Conservation (phyloP, 23 tunicate genomes). For the Corella eumyota region DNA sequence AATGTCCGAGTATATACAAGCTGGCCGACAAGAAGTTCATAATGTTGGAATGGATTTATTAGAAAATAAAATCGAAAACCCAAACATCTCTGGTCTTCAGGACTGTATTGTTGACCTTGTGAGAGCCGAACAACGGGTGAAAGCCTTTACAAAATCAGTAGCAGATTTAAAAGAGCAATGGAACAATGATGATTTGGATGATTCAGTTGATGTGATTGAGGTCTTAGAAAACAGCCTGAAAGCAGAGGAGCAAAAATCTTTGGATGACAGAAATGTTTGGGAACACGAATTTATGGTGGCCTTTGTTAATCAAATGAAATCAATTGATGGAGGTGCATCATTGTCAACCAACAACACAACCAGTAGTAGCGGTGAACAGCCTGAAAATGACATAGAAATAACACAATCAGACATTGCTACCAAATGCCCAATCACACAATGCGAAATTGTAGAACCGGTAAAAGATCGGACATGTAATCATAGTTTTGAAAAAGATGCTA, state of each 20-base stretch:
- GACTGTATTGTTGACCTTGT: too few species aligned
- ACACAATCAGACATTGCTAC: constrained; percentile 6
- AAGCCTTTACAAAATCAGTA: too few species aligned
- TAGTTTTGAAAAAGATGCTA: constrained; percentile 61
- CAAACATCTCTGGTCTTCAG: too few species aligned
- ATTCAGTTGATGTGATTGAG: constrained; percentile 2
- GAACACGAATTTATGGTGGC: constrained; percentile 57
- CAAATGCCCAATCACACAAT: constrained; percentile 41
- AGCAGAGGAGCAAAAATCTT: constrained; percentile 28
- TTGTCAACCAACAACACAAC: not conserved
- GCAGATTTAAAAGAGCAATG: too few species aligned
- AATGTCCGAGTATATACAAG: constrained; percentile 63
- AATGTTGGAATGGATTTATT: constrained; percentile 59
- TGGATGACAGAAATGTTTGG: constrained; percentile 36
- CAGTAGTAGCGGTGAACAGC: not conserved
- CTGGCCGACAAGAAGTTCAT: constrained; percentile 47
- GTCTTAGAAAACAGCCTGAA: constrained; percentile 33
- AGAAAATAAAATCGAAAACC: constrained; percentile 40
- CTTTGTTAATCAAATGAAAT: constrained; percentile 55
- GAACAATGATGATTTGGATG: too few species aligned
- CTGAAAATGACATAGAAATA: constrained; percentile 16
- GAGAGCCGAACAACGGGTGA: too few species aligned
- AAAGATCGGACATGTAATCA: constrained; percentile 41
- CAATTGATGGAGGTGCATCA: constrained; percentile 15
- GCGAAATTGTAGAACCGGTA: constrained; percentile 52